phyloP scores from a whole-genome alignment of 2,888 invertebrate genomes.

The Sympetrum striolatum region DNA sequence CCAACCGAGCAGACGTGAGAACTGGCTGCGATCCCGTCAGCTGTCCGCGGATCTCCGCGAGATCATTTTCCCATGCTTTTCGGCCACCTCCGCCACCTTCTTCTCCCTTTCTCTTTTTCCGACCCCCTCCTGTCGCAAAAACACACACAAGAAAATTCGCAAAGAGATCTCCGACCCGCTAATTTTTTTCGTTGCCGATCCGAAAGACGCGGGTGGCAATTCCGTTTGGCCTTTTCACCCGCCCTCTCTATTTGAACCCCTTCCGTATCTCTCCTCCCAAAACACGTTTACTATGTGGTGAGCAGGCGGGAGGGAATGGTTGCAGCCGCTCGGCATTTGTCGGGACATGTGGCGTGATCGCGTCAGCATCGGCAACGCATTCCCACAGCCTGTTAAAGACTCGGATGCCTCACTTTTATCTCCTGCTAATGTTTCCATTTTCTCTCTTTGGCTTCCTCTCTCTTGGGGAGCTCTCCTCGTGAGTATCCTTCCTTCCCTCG shows the following conservation, averaged over 20 bases:
- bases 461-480: background rate
- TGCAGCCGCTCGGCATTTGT: background rate
- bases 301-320: background rate
- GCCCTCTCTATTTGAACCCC: background rate
- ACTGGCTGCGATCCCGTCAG: conserved; percentile 7
- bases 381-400: conserved; percentile 28
- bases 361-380: conserved; percentile 32
- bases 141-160: background rate
- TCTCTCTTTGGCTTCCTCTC: background rate
- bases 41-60: conserved; percentile 3
- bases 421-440: background rate
- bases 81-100: background rate
- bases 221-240: background rate
- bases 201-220: background rate
- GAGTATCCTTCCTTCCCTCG: background rate
- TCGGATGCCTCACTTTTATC: background rate
- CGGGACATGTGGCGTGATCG: conserved; percentile 6
- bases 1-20: conserved; percentile 5
- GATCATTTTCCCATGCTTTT: background rate
- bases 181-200: background rate
- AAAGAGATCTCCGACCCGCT: background rate
- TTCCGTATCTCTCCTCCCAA: background rate
- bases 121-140: background rate
- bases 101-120: background rate
- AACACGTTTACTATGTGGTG: background rate